Percentiles rank a stretch among this genome's conserved stretches.
Conservation (phyloP, 2,113 vertebrate genomes). For the Cranoglanis bouderius region DNA sequence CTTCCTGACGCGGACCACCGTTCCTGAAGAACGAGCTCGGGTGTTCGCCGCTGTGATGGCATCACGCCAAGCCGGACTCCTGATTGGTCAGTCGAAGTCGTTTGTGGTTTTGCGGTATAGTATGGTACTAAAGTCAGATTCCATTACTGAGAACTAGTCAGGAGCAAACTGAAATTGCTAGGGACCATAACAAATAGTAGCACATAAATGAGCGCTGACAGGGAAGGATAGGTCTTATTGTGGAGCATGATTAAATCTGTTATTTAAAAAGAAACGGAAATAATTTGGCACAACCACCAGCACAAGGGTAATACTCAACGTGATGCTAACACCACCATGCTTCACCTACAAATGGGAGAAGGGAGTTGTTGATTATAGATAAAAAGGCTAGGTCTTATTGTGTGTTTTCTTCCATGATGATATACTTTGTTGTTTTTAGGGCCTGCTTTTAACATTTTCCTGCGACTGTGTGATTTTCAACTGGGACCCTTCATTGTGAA, state of each 20-base stretch:
- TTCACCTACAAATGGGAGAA: not conserved
- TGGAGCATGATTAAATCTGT: not conserved
- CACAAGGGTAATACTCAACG: not conserved
- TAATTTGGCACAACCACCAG: not conserved
- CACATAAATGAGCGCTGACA: not conserved
- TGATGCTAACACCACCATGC: not conserved
- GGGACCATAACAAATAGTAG: not conserved
- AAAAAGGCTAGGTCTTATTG: not conserved
- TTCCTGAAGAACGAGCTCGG: conserved; percentile 72
- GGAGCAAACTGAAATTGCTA: not conserved
- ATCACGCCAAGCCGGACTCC: conserved; percentile 78
- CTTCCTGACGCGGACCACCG: conserved; percentile 77
- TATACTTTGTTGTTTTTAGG: conserved; percentile 65
- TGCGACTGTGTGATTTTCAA: conserved; percentile 80
- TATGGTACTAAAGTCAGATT: not conserved
- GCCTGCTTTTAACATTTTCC: conserved; percentile 84
- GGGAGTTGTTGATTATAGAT: not conserved
- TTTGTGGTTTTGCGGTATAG: not conserved
- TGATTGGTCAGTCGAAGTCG: conserved; percentile 74
- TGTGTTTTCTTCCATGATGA: too few relatives aligned
- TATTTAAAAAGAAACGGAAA: not conserved
- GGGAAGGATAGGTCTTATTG: not conserved
- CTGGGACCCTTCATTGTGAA: conserved; percentile 81
- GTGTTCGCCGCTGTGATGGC: conserved; percentile 84
- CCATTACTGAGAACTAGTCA: not conserved